A percentile compares a stretch with the other conserved stretches of the same genome.
Evolutionary conservation across 2,113 vertebrate genomes (phyloP).

Genomic region (Ovis aries): DNA sequence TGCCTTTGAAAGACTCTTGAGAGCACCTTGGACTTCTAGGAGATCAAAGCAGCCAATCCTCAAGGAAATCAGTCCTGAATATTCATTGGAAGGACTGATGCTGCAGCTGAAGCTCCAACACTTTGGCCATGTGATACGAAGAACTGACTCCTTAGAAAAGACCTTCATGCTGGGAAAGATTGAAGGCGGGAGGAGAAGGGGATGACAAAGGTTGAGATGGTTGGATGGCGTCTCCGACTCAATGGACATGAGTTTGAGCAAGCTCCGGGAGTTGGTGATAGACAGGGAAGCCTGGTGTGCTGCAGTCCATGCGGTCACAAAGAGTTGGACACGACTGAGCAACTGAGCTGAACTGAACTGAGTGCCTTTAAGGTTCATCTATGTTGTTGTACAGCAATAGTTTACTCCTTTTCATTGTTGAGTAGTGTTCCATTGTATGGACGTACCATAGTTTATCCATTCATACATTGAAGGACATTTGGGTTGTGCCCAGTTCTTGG

Average conservation of each 20-base stretch:
- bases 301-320: not conserved
- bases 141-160: not conserved
- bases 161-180: not conserved
- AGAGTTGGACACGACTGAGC: not conserved
- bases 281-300: not conserved
- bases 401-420: not conserved
- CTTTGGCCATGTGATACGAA: not conserved
- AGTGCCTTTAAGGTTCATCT: not conserved
- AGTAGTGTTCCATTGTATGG: not conserved
- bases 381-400: not conserved
- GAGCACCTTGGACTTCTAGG: not conserved
- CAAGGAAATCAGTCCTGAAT: not conserved
- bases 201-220: not conserved
- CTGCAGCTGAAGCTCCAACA: not conserved
- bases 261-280: not conserved
- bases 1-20: not conserved
- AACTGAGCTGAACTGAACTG: not conserved
- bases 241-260: not conserved
- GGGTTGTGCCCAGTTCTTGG: not conserved
- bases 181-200: not conserved
- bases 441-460: not conserved
- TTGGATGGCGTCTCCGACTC: not conserved
- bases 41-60: not conserved
- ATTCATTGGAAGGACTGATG: not conserved
- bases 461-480: not conserved